Percentiles rank a stretch among this genome's conserved stretches.
Evolutionary conservation across 1,140 invertebrate species (phyloP).

Genomic region (Steinernema khuongi): DNA sequence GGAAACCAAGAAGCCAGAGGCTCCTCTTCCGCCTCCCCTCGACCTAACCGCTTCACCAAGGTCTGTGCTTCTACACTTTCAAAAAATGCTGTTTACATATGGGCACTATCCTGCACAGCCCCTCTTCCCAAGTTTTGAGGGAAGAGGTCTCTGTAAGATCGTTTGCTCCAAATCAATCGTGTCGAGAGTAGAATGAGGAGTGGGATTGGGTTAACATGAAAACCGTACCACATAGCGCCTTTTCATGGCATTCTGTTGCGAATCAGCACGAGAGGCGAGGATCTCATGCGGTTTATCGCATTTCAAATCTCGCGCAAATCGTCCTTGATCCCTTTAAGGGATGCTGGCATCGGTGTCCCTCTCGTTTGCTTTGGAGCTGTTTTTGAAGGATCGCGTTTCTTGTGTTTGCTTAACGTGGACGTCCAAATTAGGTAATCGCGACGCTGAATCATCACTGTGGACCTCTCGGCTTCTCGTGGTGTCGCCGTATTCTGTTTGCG

Average conservation of each 20-base stretch:
- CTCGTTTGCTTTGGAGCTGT: background rate
- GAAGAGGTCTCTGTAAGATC: too few relatives aligned
- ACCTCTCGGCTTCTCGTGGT: background rate
- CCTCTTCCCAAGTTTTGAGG: too few relatives aligned
- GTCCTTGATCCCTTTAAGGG: conserved; percentile 3
- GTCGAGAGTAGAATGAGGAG: too few relatives aligned
- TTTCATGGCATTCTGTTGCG: background rate
- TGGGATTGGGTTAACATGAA: too few relatives aligned
- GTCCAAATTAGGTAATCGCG: background rate
- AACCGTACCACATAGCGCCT: too few relatives aligned
- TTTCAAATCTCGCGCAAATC: background rate
- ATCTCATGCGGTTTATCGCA: background rate
- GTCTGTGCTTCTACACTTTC: background rate
- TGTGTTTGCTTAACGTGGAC: background rate
- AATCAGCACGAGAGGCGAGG: background rate
- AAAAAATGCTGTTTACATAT: too few relatives aligned
- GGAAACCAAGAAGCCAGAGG: background rate
- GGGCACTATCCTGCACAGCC: too few relatives aligned
- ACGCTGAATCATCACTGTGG: background rate
- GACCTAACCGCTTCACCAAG: background rate
- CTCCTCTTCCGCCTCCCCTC: background rate
- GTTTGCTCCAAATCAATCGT: too few relatives aligned
- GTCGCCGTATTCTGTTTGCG: background rate
- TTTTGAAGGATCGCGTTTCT: background rate
- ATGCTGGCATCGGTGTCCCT: background rate